phyloP scores from a whole-genome alignment of 2,797 vertebrate genomes.

The Paedocypris micromegethes region DNA sequence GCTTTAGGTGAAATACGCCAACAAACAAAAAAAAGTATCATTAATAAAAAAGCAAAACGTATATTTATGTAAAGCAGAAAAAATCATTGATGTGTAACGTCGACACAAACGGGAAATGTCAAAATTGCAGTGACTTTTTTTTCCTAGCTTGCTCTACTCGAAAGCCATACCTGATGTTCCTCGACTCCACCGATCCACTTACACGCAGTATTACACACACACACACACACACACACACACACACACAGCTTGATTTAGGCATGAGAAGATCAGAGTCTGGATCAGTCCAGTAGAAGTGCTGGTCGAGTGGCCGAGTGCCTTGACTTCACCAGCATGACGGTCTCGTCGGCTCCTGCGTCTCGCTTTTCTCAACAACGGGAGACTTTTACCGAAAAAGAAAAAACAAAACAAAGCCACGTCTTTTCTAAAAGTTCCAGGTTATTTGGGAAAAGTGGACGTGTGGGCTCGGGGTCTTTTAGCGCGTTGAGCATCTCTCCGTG shows the following conservation, averaged over 20 bases:
- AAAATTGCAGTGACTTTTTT: background rate
- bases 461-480: conserved; percentile 27
- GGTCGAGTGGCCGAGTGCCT: conserved; percentile 60
- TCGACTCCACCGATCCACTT: conserved; percentile 6
- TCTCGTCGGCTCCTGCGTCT: too few species aligned
- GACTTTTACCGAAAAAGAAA: conserved; percentile 16
- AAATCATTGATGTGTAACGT: too few species aligned
- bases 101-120: too few species aligned
- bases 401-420: conserved; percentile 1
- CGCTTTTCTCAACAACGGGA: conserved; percentile 12
- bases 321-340: conserved; percentile 53
- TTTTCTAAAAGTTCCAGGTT: conserved; percentile 44
- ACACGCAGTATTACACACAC: conserved; percentile 2
- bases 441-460: conserved; percentile 12
- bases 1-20: too few species aligned
- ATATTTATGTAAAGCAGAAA: too few species aligned
- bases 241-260: background rate
- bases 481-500: conserved; percentile 42
- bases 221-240: background rate
- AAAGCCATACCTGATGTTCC: conserved; percentile 35
- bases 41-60: too few species aligned
- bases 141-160: background rate
- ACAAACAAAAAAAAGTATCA: too few species aligned
- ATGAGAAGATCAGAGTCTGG: background rate
- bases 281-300: too few species aligned